phyloP scores from a whole-genome alignment of 92 coral and sea anemone species.

The Porites evermanni region DNA sequence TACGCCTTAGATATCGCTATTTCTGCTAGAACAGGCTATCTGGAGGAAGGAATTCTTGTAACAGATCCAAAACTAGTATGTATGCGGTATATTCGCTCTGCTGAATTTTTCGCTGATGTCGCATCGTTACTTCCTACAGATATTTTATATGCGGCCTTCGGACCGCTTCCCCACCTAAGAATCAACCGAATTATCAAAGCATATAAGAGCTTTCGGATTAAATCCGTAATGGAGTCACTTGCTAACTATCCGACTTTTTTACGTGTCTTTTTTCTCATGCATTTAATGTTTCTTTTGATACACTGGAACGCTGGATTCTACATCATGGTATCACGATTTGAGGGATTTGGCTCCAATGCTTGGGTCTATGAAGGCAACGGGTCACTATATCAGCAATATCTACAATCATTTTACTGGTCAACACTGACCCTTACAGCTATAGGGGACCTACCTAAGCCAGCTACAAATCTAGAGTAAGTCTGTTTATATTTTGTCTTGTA shows the following conservation, averaged over 20 bases:
- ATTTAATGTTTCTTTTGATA: slow-evolving; percentile 90
- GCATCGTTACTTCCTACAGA: slow-evolving; percentile 86
- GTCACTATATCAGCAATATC: slow-evolving; percentile 90
- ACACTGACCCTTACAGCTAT: slow-evolving; percentile 92
- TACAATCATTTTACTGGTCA: slow-evolving; percentile 96
- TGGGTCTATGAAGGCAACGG: slow-evolving; percentile 98
- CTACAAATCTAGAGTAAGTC: slow-evolving; percentile 92
- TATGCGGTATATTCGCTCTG: slow-evolving; percentile 67
- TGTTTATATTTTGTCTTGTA: background rate
- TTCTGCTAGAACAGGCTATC: slow-evolving; percentile 82
- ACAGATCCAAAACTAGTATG: slow-evolving; percentile 64
- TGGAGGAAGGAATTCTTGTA: slow-evolving; percentile 90
- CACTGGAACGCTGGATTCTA: slow-evolving; percentile 99
- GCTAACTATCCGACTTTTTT: slow-evolving; percentile 90
- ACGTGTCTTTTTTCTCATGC: slow-evolving; percentile 87
- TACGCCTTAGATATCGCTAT: slow-evolving; percentile 78
- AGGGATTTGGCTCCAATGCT: slow-evolving; percentile 91
- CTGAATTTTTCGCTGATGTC: slow-evolving; percentile 73
- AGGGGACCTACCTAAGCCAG: slow-evolving; percentile 93
- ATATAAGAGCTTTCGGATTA: slow-evolving; percentile 83
- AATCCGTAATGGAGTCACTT: slow-evolving; percentile 89
- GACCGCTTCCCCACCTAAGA: slow-evolving; percentile 76
- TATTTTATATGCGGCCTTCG: slow-evolving; percentile 73
- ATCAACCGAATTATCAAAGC: slow-evolving; percentile 81
- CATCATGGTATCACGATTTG: slow-evolving; percentile 84